Percentiles rank a stretch among this genome's conserved stretches.
These are phyloP conservation scores for Apis dorsata DNA, from an alignment of 1,140 invertebrate genomes.

Conservation along the genomic window DNA sequence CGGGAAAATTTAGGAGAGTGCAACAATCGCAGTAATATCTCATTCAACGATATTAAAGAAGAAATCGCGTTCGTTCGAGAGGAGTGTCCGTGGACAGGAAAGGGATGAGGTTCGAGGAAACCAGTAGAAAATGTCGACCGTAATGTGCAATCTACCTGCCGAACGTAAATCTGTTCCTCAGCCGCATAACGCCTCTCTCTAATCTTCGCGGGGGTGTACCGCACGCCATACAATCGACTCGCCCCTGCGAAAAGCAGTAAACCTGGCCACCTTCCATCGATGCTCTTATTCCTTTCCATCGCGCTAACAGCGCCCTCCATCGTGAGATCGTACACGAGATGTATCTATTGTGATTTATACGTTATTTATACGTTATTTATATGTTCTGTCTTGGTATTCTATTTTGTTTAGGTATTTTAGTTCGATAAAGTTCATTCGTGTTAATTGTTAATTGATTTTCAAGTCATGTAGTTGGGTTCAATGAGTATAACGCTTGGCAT, in stretches of 20 bases:
- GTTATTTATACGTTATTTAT: background rate
- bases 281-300: conserved; percentile 55
- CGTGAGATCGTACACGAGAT: conserved; percentile 25
- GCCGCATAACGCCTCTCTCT: conserved; percentile 44
- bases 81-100: background rate
- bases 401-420: too few relatives aligned
- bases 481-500: too few relatives aligned
- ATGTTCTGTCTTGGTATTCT: background rate
- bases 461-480: too few relatives aligned
- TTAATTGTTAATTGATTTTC: too few relatives aligned
- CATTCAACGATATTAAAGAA: conserved; percentile 7
- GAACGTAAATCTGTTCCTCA: conserved; percentile 64
- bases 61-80: conserved; percentile 6
- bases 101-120: conserved; percentile 17
- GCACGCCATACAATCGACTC: conserved; percentile 57
- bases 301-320: conserved; percentile 58
- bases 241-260: conserved; percentile 51
- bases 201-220: conserved; percentile 52
- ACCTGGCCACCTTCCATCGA: conserved; percentile 39
- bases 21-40: conserved; percentile 19
- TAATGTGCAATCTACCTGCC: conserved; percentile 63
- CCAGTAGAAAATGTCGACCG: conserved; percentile 39
- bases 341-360: conserved; percentile 23
- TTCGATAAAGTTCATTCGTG: too few relatives aligned
- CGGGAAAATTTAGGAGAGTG: background rate